These are phyloP conservation scores for Melanophora roralis DNA, from an alignment of 2,888 invertebrate species.

Conservation along the genomic window DNA sequence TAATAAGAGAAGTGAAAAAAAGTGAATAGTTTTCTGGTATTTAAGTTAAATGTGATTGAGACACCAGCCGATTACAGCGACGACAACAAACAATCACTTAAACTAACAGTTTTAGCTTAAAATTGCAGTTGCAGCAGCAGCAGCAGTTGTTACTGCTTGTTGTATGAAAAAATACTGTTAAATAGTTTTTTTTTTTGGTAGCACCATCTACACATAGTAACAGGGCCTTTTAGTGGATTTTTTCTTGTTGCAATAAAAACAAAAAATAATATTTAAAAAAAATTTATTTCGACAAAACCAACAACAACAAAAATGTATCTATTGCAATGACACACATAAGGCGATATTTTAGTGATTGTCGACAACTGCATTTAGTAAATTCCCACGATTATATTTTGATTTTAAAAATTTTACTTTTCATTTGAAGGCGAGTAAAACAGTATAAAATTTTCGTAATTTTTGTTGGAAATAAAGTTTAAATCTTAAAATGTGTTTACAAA, in stretches of 20 bases:
- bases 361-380: constrained; percentile 29
- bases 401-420: background rate
- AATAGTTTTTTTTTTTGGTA: constrained; percentile 52
- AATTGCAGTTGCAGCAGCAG: constrained; percentile 35
- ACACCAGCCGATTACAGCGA: constrained; percentile 36
- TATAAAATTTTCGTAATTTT: constrained; percentile 24
- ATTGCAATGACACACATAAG: constrained; percentile 40
- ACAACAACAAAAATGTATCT: constrained; percentile 2
- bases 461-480: constrained; percentile 42
- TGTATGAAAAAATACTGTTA: constrained; percentile 33
- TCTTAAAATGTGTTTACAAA: constrained; percentile 30
- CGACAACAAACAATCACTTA: constrained; percentile 22
- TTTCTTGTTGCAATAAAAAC: constrained; percentile 55
- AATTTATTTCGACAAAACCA: constrained; percentile 46
- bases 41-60: constrained; percentile 56
- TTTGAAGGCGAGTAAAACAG: background rate
- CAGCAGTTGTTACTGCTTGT: constrained; percentile 21
- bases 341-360: constrained; percentile 25
- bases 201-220: constrained; percentile 26
- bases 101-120: too few species aligned
- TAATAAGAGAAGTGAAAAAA: constrained; percentile 27
- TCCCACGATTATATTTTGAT: constrained; percentile 45
- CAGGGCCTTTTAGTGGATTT: constrained; percentile 52
- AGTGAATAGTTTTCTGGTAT: constrained; percentile 58
- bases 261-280: constrained; percentile 54